Evolutionary conservation across 2,797 vertebrate species (phyloP), one percentile per base, ranked within the genome.

Genomic region (Chelon labrosus): DNA sequence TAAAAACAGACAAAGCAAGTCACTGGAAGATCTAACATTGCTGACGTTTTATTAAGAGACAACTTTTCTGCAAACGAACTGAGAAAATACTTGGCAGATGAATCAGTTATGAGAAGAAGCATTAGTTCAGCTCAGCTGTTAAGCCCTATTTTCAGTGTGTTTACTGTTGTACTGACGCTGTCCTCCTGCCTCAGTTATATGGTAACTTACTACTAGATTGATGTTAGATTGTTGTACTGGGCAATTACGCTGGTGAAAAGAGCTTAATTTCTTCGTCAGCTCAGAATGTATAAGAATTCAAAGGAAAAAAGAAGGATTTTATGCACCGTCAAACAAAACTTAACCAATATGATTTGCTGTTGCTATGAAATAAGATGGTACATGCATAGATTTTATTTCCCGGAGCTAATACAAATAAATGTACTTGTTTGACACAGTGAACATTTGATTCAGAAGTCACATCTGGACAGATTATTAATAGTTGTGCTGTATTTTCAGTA

Each of bases 341-440:
- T 38, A n/a, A 42, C 35, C 56, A 83, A 73, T 73, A 56, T 59
- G 54, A 70, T 70, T 49, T 54, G 51, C 63, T 70, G 57, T 70
- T 70, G 73, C 35, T 44, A n/a, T 70, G 51, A 57, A 10, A 71
- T 59, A 55, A 0, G 2, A 11, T 55, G 31, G 31, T 35, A 35
- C 31, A 35, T 35, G 31, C 31, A 35, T 44, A 44, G 42, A 44
- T 53, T 19, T 63, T 54, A 25, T 52, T 49, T 59, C n/a, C 65
- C 31, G 27, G 46, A 68, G 56, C 35, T 66, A 51, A 52, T 46
- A 46, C 46, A 39, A 60, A 68, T 3, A 68, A 10, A 4, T 52
- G 49, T 2, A 19, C 31, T 57, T 42, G 25, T 55, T 69, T 65
- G 31, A 65, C 41, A 42, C 17, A 22, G 16, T 31, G 70, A 19